Evolutionary conservation across 2,113 vertebrate genomes (phyloP), one percentile per base, ranked within the genome.

Genomic region (Oncorhynchus mykiss): DNA sequence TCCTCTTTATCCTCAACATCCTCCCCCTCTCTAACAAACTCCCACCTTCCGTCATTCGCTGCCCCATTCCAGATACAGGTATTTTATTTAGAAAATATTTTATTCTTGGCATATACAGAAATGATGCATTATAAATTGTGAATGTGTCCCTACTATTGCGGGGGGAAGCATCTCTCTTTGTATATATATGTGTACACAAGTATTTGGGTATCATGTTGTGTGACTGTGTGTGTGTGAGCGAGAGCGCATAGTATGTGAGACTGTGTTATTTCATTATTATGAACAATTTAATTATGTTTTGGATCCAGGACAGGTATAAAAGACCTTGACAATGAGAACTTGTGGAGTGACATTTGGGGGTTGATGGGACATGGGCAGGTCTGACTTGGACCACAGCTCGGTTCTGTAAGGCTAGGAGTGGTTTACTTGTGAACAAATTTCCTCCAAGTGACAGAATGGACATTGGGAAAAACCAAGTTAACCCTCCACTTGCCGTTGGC

Each of bases 11-110:
- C 79, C 86, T 14, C 80, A 80, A 84, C 88, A 86, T 85, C 82
- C 80, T 85, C 60, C 14, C 78, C 75, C 70, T 77, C 77, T 48
- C 83, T 74, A 83, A 87, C 87, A 90, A 83, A 90, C 87, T 88
- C 25, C 49, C 34, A 20, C 54, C 48, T 67, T 76, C 11, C 0
- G 14, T 16, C 60, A 27, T 65, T 48, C 14, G 14, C 72, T 49
- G 76, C 22, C 73, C 69, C 76, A 72, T 85, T 59, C 77, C 82
- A 86, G 77, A 86, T 74, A 90, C 89, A 90, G 92, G 91, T 93
- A 92, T 94, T 94, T 94, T 94, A 93, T 93, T 92, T 93, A 92
- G 93, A 92, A 90, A 90, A 90, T 87, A 92, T 94, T 88, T 94
- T 94, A 93, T 94, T 93, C 92, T 93, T 92, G 90, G 82, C 92